Base-by-base conservation (phyloP, 2,888 invertebrate species). In the Melikaiella ostensackeni region DNA sequence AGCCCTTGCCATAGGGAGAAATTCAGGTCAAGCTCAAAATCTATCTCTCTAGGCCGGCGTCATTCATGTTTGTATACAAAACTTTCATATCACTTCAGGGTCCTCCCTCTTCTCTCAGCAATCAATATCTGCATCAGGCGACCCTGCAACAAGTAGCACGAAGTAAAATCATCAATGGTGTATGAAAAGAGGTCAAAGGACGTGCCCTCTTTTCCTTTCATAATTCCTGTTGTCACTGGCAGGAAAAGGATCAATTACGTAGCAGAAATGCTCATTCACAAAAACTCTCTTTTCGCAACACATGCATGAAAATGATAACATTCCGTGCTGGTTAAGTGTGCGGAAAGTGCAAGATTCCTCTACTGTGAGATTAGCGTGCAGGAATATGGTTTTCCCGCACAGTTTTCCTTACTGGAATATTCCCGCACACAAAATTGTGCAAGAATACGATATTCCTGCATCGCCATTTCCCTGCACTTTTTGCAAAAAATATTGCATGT, bases 1-100 rank as follows among this genome's bases (percentile, higher is more conserved):
- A 84, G 78, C 74, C 75, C 57, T 57, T 13, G 57, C 57, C 24
- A 24, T 1, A 13, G 74, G 76, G 74, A 78, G 76, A 78, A 84
- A 88, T 87, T 81, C 84, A 79, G 88, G 87, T 89, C 88, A 89
- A 89, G 88, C 86, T 87, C 86, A 88, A 87, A 86, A 86, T 84
- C 83, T 83, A 85, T 78, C 81, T 80, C 82, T 81, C 79, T 82
- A 80, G 80, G 83, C 81, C 80, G 81, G 74, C 84, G 76, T 86
- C 88, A 89, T 89, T 89, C 87, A 88, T 87, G 84, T 86, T 85
- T 84, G 77, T 81, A 82, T 77, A 83, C 83, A 83, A 84, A 81
- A 81, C 75, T 85, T 82, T 79, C 75, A 76, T 82, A 79, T 81
- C 82, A 66, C 81, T 83, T 77, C 74, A 46, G 35, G 11, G 42